Percentiles rank a stretch among this genome's conserved stretches.
Conservation (phyloP, 2,888 invertebrate species). For the Synergus gifuensis region DNA sequence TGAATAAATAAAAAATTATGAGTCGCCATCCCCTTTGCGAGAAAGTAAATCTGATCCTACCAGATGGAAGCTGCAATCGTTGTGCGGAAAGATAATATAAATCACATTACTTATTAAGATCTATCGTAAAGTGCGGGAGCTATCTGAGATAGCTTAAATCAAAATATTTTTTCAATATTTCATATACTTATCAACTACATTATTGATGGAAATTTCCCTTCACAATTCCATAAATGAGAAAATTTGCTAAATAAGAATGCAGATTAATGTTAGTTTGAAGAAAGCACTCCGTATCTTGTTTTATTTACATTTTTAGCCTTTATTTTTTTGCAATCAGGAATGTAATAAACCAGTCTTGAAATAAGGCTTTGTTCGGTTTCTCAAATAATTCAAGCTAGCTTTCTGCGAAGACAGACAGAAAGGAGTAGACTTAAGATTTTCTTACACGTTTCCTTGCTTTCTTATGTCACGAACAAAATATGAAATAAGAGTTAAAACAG, state of each 20-base stretch:
- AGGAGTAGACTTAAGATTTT: slow-evolving; percentile 12
- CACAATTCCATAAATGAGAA: background rate
- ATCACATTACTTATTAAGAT: no score
- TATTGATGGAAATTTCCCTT: background rate
- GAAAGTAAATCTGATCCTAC: background rate
- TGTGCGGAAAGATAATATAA: background rate
- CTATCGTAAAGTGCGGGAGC: no score
- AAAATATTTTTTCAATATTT: no score
- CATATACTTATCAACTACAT: no score
- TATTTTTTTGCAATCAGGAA: background rate
- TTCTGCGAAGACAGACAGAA: background rate
- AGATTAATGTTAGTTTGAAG: background rate
- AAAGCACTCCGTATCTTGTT: background rate
- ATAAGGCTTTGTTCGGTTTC: slow-evolving; percentile 12
- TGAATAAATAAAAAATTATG: background rate
- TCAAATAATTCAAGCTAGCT: slow-evolving; percentile 24
- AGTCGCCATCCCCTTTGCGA: background rate
- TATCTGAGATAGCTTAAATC: no score
- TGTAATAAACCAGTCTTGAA: background rate
- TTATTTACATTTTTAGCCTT: background rate
- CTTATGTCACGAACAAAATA: slow-evolving; percentile 12
- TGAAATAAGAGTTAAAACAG: slow-evolving; percentile 16
- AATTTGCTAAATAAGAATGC: background rate
- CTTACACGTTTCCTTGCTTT: background rate
- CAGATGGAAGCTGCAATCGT: background rate